Base-by-base conservation (phyloP, 2,797 vertebrate species). In the Gambelia wislizenii region DNA sequence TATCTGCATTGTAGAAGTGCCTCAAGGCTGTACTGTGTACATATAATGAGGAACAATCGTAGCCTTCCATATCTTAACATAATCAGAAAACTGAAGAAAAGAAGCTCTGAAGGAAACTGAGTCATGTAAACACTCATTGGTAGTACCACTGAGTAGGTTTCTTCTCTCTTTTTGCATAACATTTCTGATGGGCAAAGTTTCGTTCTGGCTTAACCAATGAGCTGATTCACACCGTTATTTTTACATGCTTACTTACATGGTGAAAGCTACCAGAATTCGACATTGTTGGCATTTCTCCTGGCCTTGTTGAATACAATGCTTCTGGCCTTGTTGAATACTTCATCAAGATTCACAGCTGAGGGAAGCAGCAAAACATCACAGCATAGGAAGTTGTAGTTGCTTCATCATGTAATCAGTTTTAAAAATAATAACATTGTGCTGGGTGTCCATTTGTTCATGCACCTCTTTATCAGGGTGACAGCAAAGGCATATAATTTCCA, bases 41-140 rank as follows among this genome's bases (percentile, higher is more conserved):
- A 13, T 54, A 87, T 86, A 86, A 76, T 86, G 78, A 86, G 78
- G 69, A 72, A 64, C 84, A 89, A 82, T 76, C 22, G 39, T 59
- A 82, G 69, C 18, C 7, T 64, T 86, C 56, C 36, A 76, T 64
- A 76, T 89, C 56, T 82, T 80, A 64, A 10, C 74, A 20, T 74
- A 84, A 89, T 81, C 69, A 54, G 84, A 49, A 82, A 75, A 81
- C 59, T 13, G 44, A 6, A 49, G 36, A 9, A 52, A 69, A 18
- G 4, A 25, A 1, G 16, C 30, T 69, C 20, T 69, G 22, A 85
- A 89, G 69, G 44, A 85, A 80, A 89, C 82, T 69, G 78, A 59
- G 33, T 84, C 2, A 12, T 70, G 83, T 78, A 85, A 85, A 85
- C 20, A 52, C 52, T 39, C 52, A 80, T 89, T 80, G 74, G 33